Evolutionary conservation across 2,113 vertebrate species (phyloP).

Genomic region (Megaceryle torquata): DNA sequence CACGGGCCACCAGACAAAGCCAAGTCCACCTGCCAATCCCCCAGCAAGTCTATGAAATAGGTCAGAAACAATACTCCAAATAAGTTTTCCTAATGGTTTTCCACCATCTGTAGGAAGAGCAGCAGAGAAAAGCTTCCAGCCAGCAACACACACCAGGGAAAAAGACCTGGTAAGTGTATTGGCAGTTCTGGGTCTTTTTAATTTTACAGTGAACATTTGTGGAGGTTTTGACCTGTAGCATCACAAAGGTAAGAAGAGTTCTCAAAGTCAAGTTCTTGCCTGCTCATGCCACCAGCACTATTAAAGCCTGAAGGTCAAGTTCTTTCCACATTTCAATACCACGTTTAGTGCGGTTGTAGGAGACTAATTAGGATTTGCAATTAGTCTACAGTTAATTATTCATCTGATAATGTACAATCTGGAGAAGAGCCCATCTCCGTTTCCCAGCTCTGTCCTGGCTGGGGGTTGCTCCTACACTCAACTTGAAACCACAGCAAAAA

Average conservation of each 20-base stretch:
- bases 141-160: rapidly evolving
- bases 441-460: neutral
- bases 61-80: neutral
- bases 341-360: neutral
- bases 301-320: constrained; percentile 29
- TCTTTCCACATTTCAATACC: neutral
- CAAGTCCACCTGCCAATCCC: neutral
- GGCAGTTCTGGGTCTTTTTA: neutral
- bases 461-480: neutral
- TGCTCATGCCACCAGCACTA: neutral
- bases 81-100: rapidly evolving
- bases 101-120: neutral
- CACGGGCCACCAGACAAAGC: rapidly evolving
- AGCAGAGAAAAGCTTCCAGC: neutral
- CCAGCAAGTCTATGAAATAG: neutral
- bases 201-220: neutral
- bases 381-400: constrained; percentile 58
- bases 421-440: constrained; percentile 23
- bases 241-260: neutral
- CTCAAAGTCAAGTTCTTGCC: neutral
- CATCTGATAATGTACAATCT: constrained; percentile 37
- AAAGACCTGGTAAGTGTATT: rapidly evolving
- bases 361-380: constrained; percentile 41
- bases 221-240: neutral
- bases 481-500: neutral